A percentile compares a stretch with the other conserved stretches of the same genome.
phyloP scores from a whole-genome alignment of 1,140 invertebrate species.

The Drosophila murphyi region DNA sequence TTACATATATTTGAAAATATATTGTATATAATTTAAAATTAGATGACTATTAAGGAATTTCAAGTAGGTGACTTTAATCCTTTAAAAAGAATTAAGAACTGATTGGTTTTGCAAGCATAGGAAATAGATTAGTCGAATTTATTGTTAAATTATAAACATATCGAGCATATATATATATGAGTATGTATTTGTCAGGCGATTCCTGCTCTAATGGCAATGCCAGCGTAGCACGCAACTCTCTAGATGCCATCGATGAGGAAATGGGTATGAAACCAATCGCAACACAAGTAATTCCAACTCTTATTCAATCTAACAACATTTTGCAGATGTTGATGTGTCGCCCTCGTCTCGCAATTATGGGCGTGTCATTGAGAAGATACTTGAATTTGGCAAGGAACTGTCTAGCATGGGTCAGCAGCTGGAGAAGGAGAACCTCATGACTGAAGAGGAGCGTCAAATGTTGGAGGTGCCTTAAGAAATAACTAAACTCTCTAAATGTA shows the following conservation, averaged over 20 bases:
- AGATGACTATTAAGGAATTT: too few species aligned
- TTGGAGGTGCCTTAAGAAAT: conserved; percentile 88
- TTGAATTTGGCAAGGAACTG: conserved; percentile 97
- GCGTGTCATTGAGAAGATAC: conserved; percentile 94
- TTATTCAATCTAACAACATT: not conserved
- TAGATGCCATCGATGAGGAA: conserved; percentile 87
- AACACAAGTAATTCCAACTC: not conserved
- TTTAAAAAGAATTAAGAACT: too few species aligned
- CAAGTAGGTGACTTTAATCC: too few species aligned
- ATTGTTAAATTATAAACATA: too few species aligned
- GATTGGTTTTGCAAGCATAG: too few species aligned
- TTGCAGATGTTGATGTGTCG: conserved; percentile 85
- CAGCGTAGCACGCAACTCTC: conserved; percentile 66
- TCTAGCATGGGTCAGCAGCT: conserved; percentile 95
- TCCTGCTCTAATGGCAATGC: conserved; percentile 87
- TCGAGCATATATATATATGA: not conserved
- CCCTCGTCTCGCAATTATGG: conserved; percentile 88
- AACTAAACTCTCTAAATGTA: conserved; percentile 31
- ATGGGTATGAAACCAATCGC: conserved; percentile 86
- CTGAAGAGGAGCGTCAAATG: conserved; percentile 96
- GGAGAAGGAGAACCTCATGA: conserved; percentile 92
- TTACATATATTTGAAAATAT: too few species aligned
- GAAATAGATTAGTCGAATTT: too few species aligned
- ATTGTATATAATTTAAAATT: too few species aligned
- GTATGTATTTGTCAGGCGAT: conserved; percentile 52